These are phyloP conservation scores for Drosophila kuntzei DNA, from an alignment of 2,888 invertebrate species.

Conservation along the genomic window DNA sequence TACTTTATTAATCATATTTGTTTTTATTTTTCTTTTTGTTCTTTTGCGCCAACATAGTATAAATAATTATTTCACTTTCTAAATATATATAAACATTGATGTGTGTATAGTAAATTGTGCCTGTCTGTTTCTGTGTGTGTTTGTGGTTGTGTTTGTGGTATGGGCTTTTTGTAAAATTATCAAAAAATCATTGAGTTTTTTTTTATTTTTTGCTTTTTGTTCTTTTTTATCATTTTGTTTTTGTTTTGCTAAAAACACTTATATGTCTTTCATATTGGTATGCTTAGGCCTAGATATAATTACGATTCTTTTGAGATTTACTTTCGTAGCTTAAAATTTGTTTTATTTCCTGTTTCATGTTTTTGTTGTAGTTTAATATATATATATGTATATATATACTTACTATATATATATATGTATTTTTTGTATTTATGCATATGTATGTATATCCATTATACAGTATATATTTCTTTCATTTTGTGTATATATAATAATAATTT, in stretches of 20 bases:
- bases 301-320: conserved; percentile 78
- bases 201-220: conserved; percentile 41
- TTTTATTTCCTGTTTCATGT: conserved; percentile 80
- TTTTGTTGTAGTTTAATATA: conserved; percentile 73
- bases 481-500: conserved; percentile 66
- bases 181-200: conserved; percentile 76
- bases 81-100: conserved; percentile 80
- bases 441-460: conserved; percentile 45
- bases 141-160: conserved; percentile 39
- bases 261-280: conserved; percentile 74
- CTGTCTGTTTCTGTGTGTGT: conserved; percentile 54
- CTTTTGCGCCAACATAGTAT: conserved; percentile 75
- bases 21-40: conserved; percentile 52
- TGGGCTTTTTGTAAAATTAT: conserved; percentile 78
- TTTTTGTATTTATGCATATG: conserved; percentile 20
- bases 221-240: conserved; percentile 51
- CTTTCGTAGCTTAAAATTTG: conserved; percentile 78
- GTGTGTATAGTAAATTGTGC: conserved; percentile 63
- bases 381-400: conserved; percentile 43
- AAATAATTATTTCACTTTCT: conserved; percentile 77
- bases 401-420: conserved; percentile 20
- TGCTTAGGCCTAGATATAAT: conserved; percentile 76
- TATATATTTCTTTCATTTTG: conserved; percentile 39
- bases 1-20: conserved; percentile 62
- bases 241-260: conserved; percentile 71